phyloP scores from a whole-genome alignment of 2,797 vertebrate genomes.

The Coendou prehensilis region DNA sequence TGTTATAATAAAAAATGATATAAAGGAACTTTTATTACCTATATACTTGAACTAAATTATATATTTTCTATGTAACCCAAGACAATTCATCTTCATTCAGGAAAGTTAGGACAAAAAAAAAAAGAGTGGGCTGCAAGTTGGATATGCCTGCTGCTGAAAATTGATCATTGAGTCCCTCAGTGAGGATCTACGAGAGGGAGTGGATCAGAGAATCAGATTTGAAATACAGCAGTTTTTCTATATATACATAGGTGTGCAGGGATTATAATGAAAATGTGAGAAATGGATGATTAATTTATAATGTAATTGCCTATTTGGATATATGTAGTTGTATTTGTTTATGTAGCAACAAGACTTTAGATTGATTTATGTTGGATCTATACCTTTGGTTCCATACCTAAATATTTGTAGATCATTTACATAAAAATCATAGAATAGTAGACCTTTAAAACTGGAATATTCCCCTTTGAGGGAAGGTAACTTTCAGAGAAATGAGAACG shows the following conservation, averaged over 20 bases:
- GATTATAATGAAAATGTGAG: conserved; percentile 36
- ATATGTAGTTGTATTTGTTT: neutral
- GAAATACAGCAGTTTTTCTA: neutral
- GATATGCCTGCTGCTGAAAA: neutral
- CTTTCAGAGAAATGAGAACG: neutral
- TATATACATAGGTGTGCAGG: neutral
- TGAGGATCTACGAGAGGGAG: neutral
- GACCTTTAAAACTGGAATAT: neutral
- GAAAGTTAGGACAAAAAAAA: neutral
- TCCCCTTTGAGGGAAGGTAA: neutral
- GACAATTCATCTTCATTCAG: neutral
- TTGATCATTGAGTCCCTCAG: neutral
- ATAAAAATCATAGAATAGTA: neutral
- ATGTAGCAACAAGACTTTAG: neutral
- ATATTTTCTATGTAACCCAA: neutral
- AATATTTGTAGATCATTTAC: neutral
- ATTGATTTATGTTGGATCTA: neutral
- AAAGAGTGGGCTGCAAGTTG: neutral
- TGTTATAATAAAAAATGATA: neutral
- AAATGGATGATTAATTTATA: neutral
- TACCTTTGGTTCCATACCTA: neutral
- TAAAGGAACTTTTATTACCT: neutral
- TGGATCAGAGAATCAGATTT: neutral
- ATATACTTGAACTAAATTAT: neutral
- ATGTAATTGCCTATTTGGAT: neutral